These are phyloP conservation scores for Dolichotis patagonum DNA, from an alignment of 2,113 vertebrate genomes.

Conservation along the genomic window DNA sequence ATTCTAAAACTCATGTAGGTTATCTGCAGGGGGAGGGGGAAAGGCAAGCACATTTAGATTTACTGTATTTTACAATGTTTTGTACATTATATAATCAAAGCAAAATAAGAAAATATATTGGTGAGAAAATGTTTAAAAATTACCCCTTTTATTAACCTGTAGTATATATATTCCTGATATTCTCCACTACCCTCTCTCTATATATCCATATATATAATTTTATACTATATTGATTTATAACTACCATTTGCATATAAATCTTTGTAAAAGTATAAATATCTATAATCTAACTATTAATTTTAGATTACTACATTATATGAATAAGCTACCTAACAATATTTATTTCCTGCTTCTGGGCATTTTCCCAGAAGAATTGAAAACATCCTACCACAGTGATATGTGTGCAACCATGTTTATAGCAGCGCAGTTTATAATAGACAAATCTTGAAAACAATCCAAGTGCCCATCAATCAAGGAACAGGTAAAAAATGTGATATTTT, in stretches of 20 bases:
- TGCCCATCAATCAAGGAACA: too few species aligned
- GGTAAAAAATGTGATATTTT: too few species aligned
- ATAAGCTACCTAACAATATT: background rate
- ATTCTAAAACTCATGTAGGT: background rate
- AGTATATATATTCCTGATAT: background rate
- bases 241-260: background rate
- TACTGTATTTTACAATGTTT: background rate
- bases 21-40: background rate
- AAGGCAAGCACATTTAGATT: background rate
- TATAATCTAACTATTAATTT: background rate
- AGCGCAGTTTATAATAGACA: too few species aligned
- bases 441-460: too few species aligned
- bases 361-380: too few species aligned
- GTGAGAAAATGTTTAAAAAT: background rate
- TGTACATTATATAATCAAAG: background rate
- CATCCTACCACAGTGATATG: too few species aligned
- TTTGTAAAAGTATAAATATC: background rate
- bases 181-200: background rate
- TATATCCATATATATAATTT: background rate
- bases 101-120: constrained; percentile 33
- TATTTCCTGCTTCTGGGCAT: too few species aligned
- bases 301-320: background rate
- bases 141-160: constrained; percentile 6
- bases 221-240: background rate
- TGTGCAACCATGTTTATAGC: too few species aligned